A percentile compares a stretch with the other conserved stretches of the same genome.
These are phyloP conservation scores for Clarias batrachus DNA, from an alignment of 2,113 vertebrate genomes.

Conservation along the genomic window DNA sequence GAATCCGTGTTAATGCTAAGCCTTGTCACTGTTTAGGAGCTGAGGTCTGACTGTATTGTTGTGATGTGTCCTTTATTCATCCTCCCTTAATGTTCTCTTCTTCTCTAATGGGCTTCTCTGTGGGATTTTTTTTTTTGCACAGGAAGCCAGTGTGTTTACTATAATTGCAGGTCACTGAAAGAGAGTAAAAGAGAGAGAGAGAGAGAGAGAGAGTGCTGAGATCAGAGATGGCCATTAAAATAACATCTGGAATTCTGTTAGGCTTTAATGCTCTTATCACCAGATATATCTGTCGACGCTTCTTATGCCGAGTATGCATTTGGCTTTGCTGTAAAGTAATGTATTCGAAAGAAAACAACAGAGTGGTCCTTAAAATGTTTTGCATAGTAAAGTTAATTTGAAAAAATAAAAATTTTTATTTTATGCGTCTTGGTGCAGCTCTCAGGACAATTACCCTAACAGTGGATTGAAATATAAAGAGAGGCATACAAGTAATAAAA, in stretches of 20 bases:
- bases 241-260: slow-evolving; percentile 4
- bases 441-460: neutral
- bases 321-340: neutral
- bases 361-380: neutral
- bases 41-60: slow-evolving; percentile 58
- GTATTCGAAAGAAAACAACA: neutral
- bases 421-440: neutral
- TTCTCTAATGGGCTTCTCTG: slow-evolving; percentile 10
- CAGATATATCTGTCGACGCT: neutral
- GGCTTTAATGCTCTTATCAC: slow-evolving; percentile 4
- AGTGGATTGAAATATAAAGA: neutral
- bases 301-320: neutral
- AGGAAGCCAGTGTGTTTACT: slow-evolving; percentile 35
- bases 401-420: neutral
- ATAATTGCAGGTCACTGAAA: slow-evolving; percentile 39
- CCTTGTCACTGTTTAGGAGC: slow-evolving; percentile 2
- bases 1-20: neutral
- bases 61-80: slow-evolving; percentile 64
- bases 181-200: neutral
- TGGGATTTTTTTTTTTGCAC: slow-evolving; percentile 1
- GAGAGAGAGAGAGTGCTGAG: neutral
- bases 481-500: neutral
- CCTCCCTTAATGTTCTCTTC: slow-evolving; percentile 37
- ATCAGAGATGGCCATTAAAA: slow-evolving; percentile 5
- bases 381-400: neutral